These are phyloP conservation scores for Oreonectes daqikongensis DNA, from an alignment of 2,797 vertebrate species.

Conservation along the genomic window DNA sequence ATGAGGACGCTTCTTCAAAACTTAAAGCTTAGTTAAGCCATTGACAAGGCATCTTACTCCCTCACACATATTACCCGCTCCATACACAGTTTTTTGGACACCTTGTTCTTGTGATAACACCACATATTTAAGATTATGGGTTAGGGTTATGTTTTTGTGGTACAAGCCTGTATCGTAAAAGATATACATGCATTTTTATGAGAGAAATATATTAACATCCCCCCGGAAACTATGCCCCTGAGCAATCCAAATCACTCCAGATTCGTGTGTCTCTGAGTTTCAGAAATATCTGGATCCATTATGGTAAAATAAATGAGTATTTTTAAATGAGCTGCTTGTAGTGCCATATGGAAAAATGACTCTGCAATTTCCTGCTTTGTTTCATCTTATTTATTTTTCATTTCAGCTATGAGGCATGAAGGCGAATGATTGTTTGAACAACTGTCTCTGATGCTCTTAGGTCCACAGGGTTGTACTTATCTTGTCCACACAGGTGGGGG, in stretches of 20 bases:
- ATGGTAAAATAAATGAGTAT: conserved; percentile 9
- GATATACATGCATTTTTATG: not conserved
- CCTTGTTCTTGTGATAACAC: not conserved
- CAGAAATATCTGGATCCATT: conserved; percentile 12
- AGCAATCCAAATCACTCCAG: conserved; percentile 30
- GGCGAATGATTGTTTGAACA: conserved; percentile 32
- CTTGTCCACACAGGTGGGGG: conserved; percentile 23
- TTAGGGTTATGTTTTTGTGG: too few relatives aligned
- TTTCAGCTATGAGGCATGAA: conserved; percentile 24
- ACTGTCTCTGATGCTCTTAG: conserved; percentile 22
- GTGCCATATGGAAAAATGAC: conserved; percentile 24
- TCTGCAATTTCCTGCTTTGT: conserved; percentile 48
- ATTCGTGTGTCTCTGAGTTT: conserved; percentile 7
- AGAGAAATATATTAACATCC: not conserved
- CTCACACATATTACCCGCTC: not conserved
- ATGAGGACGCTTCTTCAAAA: not conserved
- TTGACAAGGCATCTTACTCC: not conserved
- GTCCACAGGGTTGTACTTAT: conserved; percentile 35
- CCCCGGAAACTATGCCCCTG: too few relatives aligned
- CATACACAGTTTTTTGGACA: too few relatives aligned
- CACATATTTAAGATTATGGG: too few relatives aligned
- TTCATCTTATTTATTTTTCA: conserved; percentile 52
- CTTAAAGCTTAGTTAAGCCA: not conserved
- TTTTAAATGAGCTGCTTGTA: conserved; percentile 24
- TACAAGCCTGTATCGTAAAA: too few relatives aligned